These are phyloP conservation scores for Denticeps clupeoides DNA, from an alignment of 2,797 vertebrate species.

Conservation along the genomic window DNA sequence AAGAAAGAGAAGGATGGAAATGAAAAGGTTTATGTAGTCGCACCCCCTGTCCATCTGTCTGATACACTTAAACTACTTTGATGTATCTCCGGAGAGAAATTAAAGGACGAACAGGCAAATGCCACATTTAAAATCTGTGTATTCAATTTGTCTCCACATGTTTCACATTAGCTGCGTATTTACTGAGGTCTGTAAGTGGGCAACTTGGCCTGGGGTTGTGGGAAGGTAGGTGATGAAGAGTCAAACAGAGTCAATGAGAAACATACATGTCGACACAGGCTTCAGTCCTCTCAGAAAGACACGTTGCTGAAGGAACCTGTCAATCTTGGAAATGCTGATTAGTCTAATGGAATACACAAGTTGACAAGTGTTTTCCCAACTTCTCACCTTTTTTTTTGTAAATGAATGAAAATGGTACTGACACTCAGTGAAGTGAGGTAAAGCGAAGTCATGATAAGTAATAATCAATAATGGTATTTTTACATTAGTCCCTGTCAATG, in stretches of 20 bases:
- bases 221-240: conserved; percentile 60
- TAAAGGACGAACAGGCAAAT: conserved; percentile 72
- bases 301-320: too few species aligned
- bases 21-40: conserved; percentile 41
- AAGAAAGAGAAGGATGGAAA: conserved; percentile 19
- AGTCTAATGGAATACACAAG: too few species aligned
- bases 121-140: conserved; percentile 66
- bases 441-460: too few species aligned
- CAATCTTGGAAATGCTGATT: too few species aligned
- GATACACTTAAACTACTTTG: conserved; percentile 59
- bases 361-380: too few species aligned
- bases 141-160: conserved; percentile 72
- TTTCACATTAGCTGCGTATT: conserved; percentile 74
- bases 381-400: too few species aligned
- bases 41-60: conserved; percentile 42
- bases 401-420: too few species aligned
- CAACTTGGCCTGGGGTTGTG: conserved; percentile 57
- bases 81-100: conserved; percentile 63
- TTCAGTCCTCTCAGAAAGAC: not conserved
- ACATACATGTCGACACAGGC: conserved; percentile 8
- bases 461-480: too few species aligned
- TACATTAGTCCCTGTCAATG: too few species aligned
- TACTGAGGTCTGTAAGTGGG: conserved; percentile 68
- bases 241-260: conserved; percentile 23
- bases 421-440: too few species aligned